Conservation (phyloP, 2,113 vertebrate species). For the Pachycephala philippinensis region DNA sequence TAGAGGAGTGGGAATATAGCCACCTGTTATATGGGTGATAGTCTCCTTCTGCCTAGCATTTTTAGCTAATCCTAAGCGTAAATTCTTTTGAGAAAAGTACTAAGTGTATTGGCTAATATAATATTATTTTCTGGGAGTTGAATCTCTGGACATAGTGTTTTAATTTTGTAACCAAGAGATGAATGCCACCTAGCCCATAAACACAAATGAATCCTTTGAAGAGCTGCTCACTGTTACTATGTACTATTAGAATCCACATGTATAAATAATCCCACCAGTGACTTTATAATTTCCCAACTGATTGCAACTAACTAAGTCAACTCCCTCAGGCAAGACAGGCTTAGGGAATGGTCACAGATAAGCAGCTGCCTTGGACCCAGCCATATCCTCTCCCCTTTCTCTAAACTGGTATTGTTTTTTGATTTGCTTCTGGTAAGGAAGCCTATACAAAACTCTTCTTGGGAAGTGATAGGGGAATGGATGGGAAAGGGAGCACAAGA, state of each 20-base stretch:
- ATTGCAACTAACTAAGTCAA: neutral
- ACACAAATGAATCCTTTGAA: neutral
- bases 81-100: neutral
- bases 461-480: neutral
- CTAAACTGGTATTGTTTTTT: neutral
- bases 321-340: neutral
- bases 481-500: neutral
- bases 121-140: neutral
- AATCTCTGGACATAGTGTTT: neutral
- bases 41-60: neutral
- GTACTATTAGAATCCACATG: neutral
- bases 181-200: neutral
- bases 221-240: neutral
- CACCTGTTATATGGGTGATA: neutral
- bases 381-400: neutral
- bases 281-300: neutral
- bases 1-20: neutral
- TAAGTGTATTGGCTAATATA: neutral
- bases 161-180: neutral
- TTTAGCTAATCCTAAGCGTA: neutral
- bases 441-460: neutral
- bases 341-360: neutral
- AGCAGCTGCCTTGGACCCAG: neutral
- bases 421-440: neutral
- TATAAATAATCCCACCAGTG: neutral